These are phyloP conservation scores for Spea multiplicata DNA, from an alignment of 2,113 vertebrate species.

Conservation along the genomic window DNA sequence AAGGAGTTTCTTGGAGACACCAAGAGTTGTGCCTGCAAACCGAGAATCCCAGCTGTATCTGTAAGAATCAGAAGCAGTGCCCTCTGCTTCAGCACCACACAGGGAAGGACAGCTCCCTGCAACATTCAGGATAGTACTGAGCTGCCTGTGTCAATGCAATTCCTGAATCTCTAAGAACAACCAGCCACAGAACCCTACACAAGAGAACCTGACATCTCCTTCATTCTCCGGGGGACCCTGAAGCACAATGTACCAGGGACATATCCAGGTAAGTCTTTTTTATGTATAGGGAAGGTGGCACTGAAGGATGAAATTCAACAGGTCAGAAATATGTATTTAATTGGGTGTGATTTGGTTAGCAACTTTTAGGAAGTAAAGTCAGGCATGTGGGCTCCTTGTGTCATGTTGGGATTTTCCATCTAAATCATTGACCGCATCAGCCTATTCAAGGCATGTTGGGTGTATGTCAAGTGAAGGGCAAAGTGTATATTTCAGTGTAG, in stretches of 20 bases:
- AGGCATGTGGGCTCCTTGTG: conserved; percentile 43
- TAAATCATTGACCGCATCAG: conserved; percentile 52
- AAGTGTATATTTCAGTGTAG: conserved; percentile 47
- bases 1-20: conserved; percentile 40
- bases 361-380: conserved; percentile 64
- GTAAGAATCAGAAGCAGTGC: conserved; percentile 15
- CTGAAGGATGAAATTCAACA: conserved; percentile 60
- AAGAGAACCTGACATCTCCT: too few species aligned
- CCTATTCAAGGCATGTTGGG: conserved; percentile 57
- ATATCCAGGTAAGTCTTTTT: conserved; percentile 73
- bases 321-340: conserved; percentile 55
- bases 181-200: too few species aligned
- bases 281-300: conserved; percentile 9
- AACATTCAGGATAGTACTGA: conserved; percentile 37
- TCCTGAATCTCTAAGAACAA: neutral
- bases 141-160: neutral
- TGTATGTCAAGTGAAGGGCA: conserved; percentile 78
- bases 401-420: conserved; percentile 53
- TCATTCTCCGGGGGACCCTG: conserved; percentile 50
- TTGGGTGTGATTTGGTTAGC: conserved; percentile 20
- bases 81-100: conserved; percentile 55
- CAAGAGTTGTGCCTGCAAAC: conserved; percentile 41
- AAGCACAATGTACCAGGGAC: conserved; percentile 79
- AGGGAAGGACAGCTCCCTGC: conserved; percentile 58
- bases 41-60: neutral